Conservation (phyloP, 2,888 invertebrate genomes). For the Fabriciana adippe region DNA sequence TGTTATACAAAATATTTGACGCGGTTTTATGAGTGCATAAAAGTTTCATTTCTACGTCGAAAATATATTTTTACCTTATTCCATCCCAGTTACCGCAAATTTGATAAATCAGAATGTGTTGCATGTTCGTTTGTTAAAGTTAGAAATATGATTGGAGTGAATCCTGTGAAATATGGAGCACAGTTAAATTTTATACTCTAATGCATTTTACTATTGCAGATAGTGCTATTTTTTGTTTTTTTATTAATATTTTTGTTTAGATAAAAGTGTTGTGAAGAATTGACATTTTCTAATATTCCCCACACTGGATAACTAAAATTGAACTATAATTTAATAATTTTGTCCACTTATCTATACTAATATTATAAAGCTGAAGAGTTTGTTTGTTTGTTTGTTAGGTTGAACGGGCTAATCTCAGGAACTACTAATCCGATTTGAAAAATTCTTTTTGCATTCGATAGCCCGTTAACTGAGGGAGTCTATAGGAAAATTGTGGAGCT, state of each 20-base stretch:
- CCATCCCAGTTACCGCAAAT: slow-evolving; percentile 22
- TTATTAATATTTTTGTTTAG: neutral
- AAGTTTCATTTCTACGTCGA: slow-evolving; percentile 32
- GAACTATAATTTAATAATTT: too few species aligned
- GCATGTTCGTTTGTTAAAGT: slow-evolving; percentile 15
- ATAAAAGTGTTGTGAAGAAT: neutral
- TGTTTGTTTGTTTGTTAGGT: too few species aligned
- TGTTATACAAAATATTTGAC: slow-evolving; percentile 33
- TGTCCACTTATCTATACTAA: too few species aligned
- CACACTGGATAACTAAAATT: too few species aligned
- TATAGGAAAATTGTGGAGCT: too few species aligned
- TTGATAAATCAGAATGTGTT: slow-evolving; percentile 18
- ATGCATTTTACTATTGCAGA: neutral
- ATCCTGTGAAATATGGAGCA: neutral
- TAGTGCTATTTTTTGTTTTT: neutral
- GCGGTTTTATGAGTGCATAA: slow-evolving; percentile 29
- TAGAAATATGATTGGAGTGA: slow-evolving; percentile 13
- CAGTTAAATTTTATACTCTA: slow-evolving; percentile 3
- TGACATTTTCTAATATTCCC: too few species aligned
- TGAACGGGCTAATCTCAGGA: too few species aligned
- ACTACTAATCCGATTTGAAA: too few species aligned
- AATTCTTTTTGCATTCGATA: too few species aligned
- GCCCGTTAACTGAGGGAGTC: too few species aligned
- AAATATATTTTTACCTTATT: slow-evolving; percentile 29
- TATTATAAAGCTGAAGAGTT: too few species aligned